phyloP scores from a whole-genome alignment of 1,140 invertebrate genomes.

The Carcinoscorpius rotundicauda region DNA sequence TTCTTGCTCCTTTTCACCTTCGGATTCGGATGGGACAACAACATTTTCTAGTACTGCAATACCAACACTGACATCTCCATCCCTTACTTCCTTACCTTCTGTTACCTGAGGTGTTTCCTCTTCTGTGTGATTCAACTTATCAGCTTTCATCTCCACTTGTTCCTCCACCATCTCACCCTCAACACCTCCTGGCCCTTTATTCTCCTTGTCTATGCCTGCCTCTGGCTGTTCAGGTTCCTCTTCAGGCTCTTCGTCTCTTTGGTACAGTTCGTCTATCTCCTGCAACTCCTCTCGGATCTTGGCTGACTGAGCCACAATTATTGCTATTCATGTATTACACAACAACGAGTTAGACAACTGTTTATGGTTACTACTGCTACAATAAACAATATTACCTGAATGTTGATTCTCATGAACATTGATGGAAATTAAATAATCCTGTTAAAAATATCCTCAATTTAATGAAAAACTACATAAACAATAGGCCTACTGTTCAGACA shows the following conservation, averaged over 20 bases:
- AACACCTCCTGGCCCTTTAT: conserved; percentile 9
- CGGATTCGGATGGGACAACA: conserved; percentile 6
- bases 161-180: neutral
- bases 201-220: conserved; percentile 19
- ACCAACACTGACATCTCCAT: conserved; percentile 19
- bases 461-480: too few species aligned
- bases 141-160: neutral
- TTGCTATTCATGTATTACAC: conserved; percentile 18
- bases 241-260: conserved; percentile 23
- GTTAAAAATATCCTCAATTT: too few species aligned
- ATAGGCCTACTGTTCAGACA: too few species aligned
- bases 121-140: conserved; percentile 1
- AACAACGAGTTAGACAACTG: too few species aligned
- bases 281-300: conserved; percentile 36
- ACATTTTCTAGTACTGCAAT: neutral
- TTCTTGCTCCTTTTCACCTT: conserved; percentile 5
- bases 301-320: conserved; percentile 39
- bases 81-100: conserved; percentile 12
- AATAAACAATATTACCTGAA: too few species aligned
- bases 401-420: too few species aligned
- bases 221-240: conserved; percentile 16
- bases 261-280: conserved; percentile 28
- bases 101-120: conserved; percentile 22
- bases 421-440: too few species aligned
- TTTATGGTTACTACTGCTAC: too few species aligned